phyloP scores from a whole-genome alignment of 2,113 vertebrate genomes.

The Zapornia atra region DNA sequence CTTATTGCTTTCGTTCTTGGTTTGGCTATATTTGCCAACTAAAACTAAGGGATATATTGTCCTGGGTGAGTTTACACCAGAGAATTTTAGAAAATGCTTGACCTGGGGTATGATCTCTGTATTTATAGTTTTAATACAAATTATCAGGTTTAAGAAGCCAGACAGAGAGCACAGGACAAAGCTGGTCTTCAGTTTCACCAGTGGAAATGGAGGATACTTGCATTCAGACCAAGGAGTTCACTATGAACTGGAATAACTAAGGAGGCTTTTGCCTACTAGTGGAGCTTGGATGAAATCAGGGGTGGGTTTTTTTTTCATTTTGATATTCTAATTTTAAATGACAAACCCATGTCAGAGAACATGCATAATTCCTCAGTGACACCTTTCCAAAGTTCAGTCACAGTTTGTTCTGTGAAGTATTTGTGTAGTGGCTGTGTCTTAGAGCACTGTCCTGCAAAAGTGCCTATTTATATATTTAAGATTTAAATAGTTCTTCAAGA shows the following conservation, averaged over 20 bases:
- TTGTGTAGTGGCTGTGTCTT: neutral
- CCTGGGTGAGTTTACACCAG: neutral
- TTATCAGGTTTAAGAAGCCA: constrained; percentile 37
- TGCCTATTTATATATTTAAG: neutral
- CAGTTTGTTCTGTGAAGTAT: neutral
- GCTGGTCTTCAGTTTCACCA: neutral
- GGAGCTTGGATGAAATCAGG: neutral
- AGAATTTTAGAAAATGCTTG: constrained; percentile 6
- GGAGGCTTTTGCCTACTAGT: neutral
- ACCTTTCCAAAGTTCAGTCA: neutral
- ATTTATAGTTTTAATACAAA: constrained; percentile 21
- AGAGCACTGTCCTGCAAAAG: neutral
- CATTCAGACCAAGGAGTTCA: neutral
- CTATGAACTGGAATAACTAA: neutral
- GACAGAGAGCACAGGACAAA: neutral
- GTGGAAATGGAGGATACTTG: neutral
- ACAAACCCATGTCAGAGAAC: neutral
- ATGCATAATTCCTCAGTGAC: neutral
- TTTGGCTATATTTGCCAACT: constrained; percentile 27
- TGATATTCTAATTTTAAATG: neutral
- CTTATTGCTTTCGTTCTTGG: constrained; percentile 14
- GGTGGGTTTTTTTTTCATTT: neutral
- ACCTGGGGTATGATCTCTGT: neutral
- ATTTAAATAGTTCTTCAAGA: neutral
- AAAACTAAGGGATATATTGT: constrained; percentile 15